Percentiles rank a stretch among this genome's conserved stretches.
Conservation (phyloP, 2,888 invertebrate species). For the Folsomia manolachei region DNA sequence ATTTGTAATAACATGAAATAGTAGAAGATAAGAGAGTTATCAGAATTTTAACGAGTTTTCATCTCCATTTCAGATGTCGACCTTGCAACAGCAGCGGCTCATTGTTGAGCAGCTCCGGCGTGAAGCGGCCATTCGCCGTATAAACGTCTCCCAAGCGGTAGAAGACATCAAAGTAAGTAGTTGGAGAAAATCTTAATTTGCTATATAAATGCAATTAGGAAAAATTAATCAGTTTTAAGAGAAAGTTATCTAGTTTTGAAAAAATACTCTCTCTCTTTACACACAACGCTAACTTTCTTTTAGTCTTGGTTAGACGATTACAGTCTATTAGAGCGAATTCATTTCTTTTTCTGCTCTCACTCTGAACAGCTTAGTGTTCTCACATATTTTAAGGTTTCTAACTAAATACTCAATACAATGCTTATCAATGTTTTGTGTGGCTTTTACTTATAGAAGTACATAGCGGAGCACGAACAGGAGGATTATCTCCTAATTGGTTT, state of each 20-base stretch:
- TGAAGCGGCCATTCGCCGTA: constrained; percentile 82
- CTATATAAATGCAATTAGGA: no score
- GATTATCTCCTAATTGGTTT: constrained; percentile 91
- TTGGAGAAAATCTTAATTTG: no score
- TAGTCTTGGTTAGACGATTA: no score
- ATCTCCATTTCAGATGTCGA: constrained; percentile 65
- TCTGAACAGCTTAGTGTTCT: no score
- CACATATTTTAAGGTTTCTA: no score
- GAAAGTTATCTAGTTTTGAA: no score
- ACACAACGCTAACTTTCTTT: no score
- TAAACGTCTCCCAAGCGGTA: constrained; percentile 85
- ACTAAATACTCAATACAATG: constrained; percentile 6
- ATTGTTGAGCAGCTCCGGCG: constrained; percentile 89
- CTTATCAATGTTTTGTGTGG: constrained; percentile 13
- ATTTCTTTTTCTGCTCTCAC: no score
- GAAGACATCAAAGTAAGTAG: constrained; percentile 71
- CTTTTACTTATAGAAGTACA: constrained; percentile 63
- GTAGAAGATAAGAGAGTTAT: no score
- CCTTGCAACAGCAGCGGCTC: constrained; percentile 88
- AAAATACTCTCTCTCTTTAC: no score
- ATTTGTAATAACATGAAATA: constrained; percentile 44
- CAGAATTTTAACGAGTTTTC: constrained; percentile 3
- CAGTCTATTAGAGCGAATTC: no score
- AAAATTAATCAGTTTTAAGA: no score
- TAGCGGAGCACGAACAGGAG: constrained; percentile 85